phyloP scores from a whole-genome alignment of 2,797 vertebrate species.

The Xerus rutilus region DNA sequence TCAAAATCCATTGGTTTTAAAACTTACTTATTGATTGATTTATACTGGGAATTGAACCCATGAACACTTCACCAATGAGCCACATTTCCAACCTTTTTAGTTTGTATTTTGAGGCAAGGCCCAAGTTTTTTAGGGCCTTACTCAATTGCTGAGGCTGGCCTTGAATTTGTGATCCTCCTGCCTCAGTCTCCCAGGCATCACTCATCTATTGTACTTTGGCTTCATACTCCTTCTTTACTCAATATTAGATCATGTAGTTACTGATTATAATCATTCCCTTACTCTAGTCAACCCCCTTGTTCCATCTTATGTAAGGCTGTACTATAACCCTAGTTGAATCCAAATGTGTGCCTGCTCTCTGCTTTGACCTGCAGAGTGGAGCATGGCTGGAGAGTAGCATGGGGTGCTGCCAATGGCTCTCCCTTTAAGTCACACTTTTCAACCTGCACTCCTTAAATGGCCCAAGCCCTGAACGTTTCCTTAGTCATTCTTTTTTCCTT shows the following conservation, averaged over 20 bases:
- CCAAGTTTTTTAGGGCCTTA: too few species aligned
- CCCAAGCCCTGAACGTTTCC: too few species aligned
- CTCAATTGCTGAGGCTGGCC: too few species aligned
- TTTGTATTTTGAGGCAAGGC: too few species aligned
- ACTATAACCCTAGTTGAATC: background rate
- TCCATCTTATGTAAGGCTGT: too few species aligned
- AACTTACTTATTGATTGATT: too few species aligned
- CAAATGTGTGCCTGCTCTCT: too few species aligned
- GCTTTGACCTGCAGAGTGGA: background rate
- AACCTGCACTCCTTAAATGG: background rate
- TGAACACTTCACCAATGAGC: too few species aligned
- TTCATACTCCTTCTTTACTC: background rate
- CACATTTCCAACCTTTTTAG: too few species aligned
- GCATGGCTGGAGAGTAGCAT: background rate
- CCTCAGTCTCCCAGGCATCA: too few species aligned
- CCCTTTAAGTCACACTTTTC: background rate
- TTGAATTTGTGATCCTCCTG: too few species aligned
- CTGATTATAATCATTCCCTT: background rate
- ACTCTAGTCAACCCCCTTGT: fast-evolving
- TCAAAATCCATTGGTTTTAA: background rate
- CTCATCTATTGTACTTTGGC: background rate
- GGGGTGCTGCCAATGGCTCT: background rate
- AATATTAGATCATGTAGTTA: background rate
- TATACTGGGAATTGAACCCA: too few species aligned
- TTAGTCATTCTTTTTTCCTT: background rate